Base-by-base conservation (phyloP, 2,797 vertebrate genomes). In the Pipistrellus pipistrellus region DNA sequence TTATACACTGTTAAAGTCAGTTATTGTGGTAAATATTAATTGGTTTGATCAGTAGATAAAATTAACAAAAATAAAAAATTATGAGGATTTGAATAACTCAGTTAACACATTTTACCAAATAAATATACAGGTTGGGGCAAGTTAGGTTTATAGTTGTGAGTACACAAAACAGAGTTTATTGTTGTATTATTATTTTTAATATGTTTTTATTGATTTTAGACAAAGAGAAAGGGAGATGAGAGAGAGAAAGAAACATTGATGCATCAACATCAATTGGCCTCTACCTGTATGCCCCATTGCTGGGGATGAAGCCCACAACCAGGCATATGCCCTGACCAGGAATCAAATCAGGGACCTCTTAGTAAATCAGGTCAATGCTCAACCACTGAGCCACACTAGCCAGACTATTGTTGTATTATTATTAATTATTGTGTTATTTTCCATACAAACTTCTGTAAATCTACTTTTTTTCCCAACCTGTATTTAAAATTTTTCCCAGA, bases 1-100 rank as follows among this genome's bases (percentile, higher is more conserved):
- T 8, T 81, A 41, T 48, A 59, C 20, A 59, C n/a, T 66, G 32
- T 32, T 7, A 30, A 64, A 77, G 72, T 66, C 25, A 69, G 23
- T 82, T 91, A 41, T 64, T 90, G 6, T 86, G 41, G 14, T 86
- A 96, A 30, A 66, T 46, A 82, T 89, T 90, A 82, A 66, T 76
- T 44, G 59, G 25, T 32, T 76, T 32, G 14, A 59, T 87, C 41
- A 73, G 17, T 71, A 72, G 80, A 91, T 83, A 30, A 95, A 83
- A 83, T 82, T 73, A 77, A 72, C 55, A 62, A 88, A 90, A 83
- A 85, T 86, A 51, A 46, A 46, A 85, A 86, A 59, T 80, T 78
- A 85, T 27, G 62, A 83, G 23, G 3, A 76, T 84, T 73, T 90
- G 32, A 76, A 86, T 90, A 90, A 81, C 38, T 59, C 14, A 92